A percentile compares a stretch with the other conserved stretches of the same genome.
phyloP scores from a whole-genome alignment of 2,888 invertebrate species.

The Rhingia rostrata region DNA sequence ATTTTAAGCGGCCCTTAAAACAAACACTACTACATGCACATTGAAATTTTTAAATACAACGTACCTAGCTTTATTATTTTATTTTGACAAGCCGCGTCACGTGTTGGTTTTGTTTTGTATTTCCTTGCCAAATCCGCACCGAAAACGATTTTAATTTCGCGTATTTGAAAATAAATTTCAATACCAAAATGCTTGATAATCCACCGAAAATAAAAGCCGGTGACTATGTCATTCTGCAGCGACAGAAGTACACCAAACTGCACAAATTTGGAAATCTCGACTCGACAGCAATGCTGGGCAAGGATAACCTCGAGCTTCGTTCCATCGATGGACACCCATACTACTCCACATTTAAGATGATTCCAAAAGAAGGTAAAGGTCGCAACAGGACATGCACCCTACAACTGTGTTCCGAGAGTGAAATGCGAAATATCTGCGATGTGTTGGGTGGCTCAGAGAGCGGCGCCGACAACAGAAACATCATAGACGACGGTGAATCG shows the following conservation, averaged over 20 bases:
- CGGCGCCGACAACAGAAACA: constrained; percentile 92
- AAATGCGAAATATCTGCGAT: constrained; percentile 85
- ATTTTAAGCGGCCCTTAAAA: too few species aligned
- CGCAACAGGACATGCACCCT: constrained; percentile 84
- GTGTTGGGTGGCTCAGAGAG: constrained; percentile 87
- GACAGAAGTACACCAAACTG: constrained; percentile 90
- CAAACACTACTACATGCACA: background rate
- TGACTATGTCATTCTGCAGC: constrained; percentile 89
- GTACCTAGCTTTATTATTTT: background rate
- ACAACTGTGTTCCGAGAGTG: constrained; percentile 83
- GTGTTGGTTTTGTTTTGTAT: constrained; percentile 51
- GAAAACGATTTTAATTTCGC: background rate
- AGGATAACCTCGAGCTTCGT: constrained; percentile 87
- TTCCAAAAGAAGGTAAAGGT: constrained; percentile 84
- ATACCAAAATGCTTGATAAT: constrained; percentile 51
- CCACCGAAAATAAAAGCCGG: constrained; percentile 85
- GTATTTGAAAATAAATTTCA: background rate
- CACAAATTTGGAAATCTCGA: constrained; percentile 88
- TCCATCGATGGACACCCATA: constrained; percentile 88
- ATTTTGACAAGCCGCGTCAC: constrained; percentile 38
- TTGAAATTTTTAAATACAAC: constrained; percentile 6
- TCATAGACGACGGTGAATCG: constrained; percentile 88
- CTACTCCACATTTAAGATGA: constrained; percentile 90
- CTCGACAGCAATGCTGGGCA: constrained; percentile 87
- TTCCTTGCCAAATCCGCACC: background rate